These are phyloP conservation scores for Rhorus exstirpatorius DNA, from an alignment of 2,888 invertebrate genomes.

Conservation along the genomic window DNA sequence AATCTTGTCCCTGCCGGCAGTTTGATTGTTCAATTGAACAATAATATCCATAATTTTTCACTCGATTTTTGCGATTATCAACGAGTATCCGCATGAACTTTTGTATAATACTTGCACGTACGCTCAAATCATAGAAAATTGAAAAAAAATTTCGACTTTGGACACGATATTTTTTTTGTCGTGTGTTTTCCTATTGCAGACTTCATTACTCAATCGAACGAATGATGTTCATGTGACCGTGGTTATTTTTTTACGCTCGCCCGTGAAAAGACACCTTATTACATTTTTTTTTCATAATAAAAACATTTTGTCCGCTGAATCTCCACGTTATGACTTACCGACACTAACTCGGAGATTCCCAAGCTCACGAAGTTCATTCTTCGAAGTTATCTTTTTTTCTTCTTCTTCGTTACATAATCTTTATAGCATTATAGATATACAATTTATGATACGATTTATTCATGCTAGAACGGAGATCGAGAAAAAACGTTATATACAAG, in stretches of 20 bases:
- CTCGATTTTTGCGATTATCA: background rate
- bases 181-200: background rate
- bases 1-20: constrained; percentile 87
- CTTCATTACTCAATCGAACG: background rate
- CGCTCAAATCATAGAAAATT: too few species aligned
- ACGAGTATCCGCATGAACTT: background rate
- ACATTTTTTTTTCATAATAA: too few species aligned
- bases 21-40: constrained; percentile 86
- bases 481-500: too few species aligned
- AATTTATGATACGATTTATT: background rate
- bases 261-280: too few species aligned
- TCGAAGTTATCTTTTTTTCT: background rate
- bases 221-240: background rate
- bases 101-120: too few species aligned
- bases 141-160: constrained; percentile 32
- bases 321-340: background rate
- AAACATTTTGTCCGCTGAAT: too few species aligned
- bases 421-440: background rate
- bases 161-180: constrained; percentile 10
- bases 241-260: too few species aligned
- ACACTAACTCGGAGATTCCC: background rate
- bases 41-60: constrained; percentile 85
- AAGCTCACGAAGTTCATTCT: background rate
- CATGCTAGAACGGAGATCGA: background rate
- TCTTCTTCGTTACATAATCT: background rate